Evolutionary conservation across 2,113 vertebrate species (phyloP), one percentile per base, ranked within the genome.

Genomic region (Sander lucioperca): DNA sequence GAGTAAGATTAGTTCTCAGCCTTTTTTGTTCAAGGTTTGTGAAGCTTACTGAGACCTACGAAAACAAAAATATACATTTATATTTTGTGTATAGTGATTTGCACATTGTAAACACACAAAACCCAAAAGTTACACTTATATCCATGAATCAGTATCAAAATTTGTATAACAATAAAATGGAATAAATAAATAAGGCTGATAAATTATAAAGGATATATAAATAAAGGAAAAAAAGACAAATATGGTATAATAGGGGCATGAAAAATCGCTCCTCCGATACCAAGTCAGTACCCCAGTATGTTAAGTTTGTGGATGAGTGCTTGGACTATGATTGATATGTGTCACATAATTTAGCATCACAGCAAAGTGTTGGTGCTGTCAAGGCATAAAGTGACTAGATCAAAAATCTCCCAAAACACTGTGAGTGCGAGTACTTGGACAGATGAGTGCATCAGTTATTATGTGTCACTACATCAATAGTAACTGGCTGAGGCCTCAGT

Each of bases 391-490:
- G n/a, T 54, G 2, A 53, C 21, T 1, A 45, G 8, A 68, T 6
- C 1, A 62, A 16, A 83, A 33, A 56, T 54, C 11, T 39, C n/a
- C 1, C 16, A n/a, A 69, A 73, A 21, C 23, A 18, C 13, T 30
- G n/a, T 13, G 45, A 67, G 39, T 53, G 47, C 56, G 19, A 71
- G 8, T 21, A 70, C 3, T 59, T 45, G 23, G 54, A 72, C 54
- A 68, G 54, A 33, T 30, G 25, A 54, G 59, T 65, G 39, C 43
- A 69, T 12, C 67, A 36, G 10, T 16, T n/a, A n/a, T 76, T 21
- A 82, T 6, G 7, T 47, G 36, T 70, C 39, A 65, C 61, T 39
- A 54, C 63, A 67, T 80, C 79, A 61, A 19, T 21, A 8, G 23
- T 54, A 79, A 73, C 39, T 5, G 53, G 33, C 51, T 21, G 4